Conservation (phyloP, 2,797 vertebrate species). For the Gymnocypris eckloni region DNA sequence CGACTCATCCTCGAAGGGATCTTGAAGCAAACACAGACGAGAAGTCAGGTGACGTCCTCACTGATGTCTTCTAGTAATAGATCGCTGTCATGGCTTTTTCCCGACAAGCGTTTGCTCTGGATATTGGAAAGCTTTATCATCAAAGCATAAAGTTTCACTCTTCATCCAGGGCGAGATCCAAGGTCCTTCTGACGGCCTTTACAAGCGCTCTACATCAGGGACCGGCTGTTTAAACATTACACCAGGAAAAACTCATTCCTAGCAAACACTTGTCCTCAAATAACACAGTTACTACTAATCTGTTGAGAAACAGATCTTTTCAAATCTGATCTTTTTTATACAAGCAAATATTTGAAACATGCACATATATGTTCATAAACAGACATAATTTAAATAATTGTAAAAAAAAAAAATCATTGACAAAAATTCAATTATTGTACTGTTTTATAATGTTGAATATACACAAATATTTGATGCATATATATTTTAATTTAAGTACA, state of each 20-base stretch:
- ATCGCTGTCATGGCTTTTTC: conserved; percentile 40
- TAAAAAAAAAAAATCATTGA: too few relatives aligned
- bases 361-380: not conserved
- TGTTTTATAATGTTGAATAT: not conserved
- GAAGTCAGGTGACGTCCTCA: conserved; percentile 50
- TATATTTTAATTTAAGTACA: not conserved
- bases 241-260: not conserved
- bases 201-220: not conserved
- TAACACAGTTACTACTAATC: not conserved
- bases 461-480: not conserved
- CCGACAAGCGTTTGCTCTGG: conserved; percentile 42
- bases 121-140: conserved; percentile 50
- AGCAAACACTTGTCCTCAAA: not conserved
- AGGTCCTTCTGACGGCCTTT: conserved; percentile 19
- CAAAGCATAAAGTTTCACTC: conserved; percentile 48
- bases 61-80: conserved; percentile 40
- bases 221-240: not conserved
- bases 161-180: conserved; percentile 13
- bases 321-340: too few relatives aligned
- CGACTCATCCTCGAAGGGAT: conserved; percentile 35
- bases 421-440: too few relatives aligned
- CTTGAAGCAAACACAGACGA: conserved; percentile 8
- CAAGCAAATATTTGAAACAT: not conserved
- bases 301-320: not conserved
- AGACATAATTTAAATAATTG: not conserved